Conservation (phyloP, 2,113 vertebrate genomes). For the Eurypyga helias region DNA sequence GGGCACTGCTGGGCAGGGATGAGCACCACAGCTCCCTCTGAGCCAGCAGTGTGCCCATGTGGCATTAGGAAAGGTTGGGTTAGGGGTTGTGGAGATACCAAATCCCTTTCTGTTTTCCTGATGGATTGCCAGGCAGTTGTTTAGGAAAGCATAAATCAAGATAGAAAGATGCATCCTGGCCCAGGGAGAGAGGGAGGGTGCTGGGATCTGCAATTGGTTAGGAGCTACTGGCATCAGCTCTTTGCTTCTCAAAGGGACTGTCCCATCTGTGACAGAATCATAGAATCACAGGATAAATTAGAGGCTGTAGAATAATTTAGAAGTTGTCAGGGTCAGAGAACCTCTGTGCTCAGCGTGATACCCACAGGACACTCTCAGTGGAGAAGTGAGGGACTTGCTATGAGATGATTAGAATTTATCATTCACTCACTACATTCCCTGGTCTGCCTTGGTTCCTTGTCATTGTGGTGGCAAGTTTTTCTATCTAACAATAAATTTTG, state of each 20-base stretch:
- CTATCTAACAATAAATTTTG: not conserved
- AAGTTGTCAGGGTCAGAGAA: not conserved
- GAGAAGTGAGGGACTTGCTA: not conserved
- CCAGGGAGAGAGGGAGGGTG: not conserved
- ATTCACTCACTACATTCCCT: not conserved
- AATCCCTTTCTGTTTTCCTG: not conserved
- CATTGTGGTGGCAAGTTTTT: not conserved
- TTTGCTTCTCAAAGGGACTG: not conserved
- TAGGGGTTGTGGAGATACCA: accelerated
- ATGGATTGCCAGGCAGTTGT: not conserved
- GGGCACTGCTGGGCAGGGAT: not conserved
- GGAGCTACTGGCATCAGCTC: not conserved
- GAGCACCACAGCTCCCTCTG: not conserved
- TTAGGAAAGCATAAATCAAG: not conserved
- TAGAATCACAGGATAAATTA: not conserved
- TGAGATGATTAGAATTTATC: not conserved
- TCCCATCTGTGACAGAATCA: not conserved
- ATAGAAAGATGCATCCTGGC: not conserved
- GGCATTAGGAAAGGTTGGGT: not conserved
- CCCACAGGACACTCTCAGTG: not conserved
- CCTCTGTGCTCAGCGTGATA: not conserved
- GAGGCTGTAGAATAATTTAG: not conserved
- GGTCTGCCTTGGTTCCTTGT: not conserved
- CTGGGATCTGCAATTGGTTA: not conserved
- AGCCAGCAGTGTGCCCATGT: not conserved